These are phyloP conservation scores for Zaprionus gabonicus DNA, from an alignment of 1,140 invertebrate species.

Conservation along the genomic window DNA sequence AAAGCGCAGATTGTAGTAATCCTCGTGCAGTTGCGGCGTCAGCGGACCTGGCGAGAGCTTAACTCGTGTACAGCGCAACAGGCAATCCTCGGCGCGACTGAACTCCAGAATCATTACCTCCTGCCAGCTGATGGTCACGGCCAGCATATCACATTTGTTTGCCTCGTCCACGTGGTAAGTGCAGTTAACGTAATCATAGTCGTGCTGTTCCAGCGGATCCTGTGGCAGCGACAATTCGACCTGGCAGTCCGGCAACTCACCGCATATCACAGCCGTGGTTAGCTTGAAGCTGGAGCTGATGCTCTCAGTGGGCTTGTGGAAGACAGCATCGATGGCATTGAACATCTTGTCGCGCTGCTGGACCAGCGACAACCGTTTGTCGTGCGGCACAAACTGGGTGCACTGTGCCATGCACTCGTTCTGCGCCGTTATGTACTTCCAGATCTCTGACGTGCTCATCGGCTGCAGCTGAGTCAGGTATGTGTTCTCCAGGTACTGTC, in stretches of 20 bases:
- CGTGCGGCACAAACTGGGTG: slow-evolving; percentile 90
- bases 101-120: slow-evolving; percentile 74
- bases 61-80: slow-evolving; percentile 62
- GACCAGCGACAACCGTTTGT: slow-evolving; percentile 91
- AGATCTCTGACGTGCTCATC: slow-evolving; percentile 88
- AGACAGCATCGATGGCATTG: slow-evolving; percentile 88
- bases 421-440: slow-evolving; percentile 91
- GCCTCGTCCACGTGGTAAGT: slow-evolving; percentile 68
- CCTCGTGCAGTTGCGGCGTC: slow-evolving; percentile 57
- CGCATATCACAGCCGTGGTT: slow-evolving; percentile 85
- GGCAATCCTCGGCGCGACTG: slow-evolving; percentile 45
- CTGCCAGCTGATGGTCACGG: slow-evolving; percentile 60
- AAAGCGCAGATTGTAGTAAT: slow-evolving; percentile 78
- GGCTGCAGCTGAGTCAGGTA: slow-evolving; percentile 87
- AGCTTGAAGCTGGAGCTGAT: slow-evolving; percentile 88
- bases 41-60: slow-evolving; percentile 79
- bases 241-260: slow-evolving; percentile 49
- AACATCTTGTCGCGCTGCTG: slow-evolving; percentile 92
- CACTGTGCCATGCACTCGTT: slow-evolving; percentile 90
- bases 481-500: slow-evolving; percentile 92
- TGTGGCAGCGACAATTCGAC: slow-evolving; percentile 49
- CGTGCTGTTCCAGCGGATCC: slow-evolving; percentile 28
- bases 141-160: slow-evolving; percentile 64
- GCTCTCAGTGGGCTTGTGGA: slow-evolving; percentile 88
- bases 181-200: slow-evolving; percentile 82